Percentiles rank a stretch among this genome's conserved stretches.
phyloP scores from a whole-genome alignment of 1,140 invertebrate genomes.

The Tetragnatha versicolor region DNA sequence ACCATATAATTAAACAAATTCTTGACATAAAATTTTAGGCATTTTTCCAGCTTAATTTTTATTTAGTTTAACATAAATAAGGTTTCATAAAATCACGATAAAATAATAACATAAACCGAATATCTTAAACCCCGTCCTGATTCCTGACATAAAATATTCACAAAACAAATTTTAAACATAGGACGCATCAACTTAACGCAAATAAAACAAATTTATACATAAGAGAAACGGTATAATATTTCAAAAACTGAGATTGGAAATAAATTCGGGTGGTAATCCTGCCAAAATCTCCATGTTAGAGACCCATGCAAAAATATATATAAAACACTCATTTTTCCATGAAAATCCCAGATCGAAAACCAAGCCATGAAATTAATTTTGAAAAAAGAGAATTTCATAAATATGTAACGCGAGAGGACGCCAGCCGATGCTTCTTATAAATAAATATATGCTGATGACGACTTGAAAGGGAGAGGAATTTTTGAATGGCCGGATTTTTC shows the following conservation, averaged over 20 bases:
- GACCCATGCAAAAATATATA: not conserved
- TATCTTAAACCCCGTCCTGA: too few relatives aligned
- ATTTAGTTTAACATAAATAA: too few relatives aligned
- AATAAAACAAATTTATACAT: not conserved
- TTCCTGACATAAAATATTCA: too few relatives aligned
- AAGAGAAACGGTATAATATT: not conserved
- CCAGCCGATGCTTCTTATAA: not conserved
- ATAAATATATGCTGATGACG: constrained; percentile 29
- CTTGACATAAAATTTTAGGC: too few relatives aligned
- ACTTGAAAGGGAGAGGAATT: constrained; percentile 15
- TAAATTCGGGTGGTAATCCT: not conserved
- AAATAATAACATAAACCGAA: too few relatives aligned
- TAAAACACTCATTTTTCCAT: too few relatives aligned
- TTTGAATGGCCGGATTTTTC: constrained; percentile 15
- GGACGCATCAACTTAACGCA: not conserved
- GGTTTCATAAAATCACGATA: too few relatives aligned
- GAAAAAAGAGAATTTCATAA: constrained; percentile 9
- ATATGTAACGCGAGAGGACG: not conserved
- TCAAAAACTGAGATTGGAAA: not conserved
- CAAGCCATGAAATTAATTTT: constrained; percentile 21
- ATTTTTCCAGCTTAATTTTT: too few relatives aligned
- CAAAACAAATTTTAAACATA: not conserved
- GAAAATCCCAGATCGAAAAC: too few relatives aligned
- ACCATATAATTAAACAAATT: too few relatives aligned
- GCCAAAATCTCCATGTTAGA: not conserved